These are phyloP conservation scores for Busseola fusca DNA, from an alignment of 2,888 invertebrate species.

Conservation along the genomic window DNA sequence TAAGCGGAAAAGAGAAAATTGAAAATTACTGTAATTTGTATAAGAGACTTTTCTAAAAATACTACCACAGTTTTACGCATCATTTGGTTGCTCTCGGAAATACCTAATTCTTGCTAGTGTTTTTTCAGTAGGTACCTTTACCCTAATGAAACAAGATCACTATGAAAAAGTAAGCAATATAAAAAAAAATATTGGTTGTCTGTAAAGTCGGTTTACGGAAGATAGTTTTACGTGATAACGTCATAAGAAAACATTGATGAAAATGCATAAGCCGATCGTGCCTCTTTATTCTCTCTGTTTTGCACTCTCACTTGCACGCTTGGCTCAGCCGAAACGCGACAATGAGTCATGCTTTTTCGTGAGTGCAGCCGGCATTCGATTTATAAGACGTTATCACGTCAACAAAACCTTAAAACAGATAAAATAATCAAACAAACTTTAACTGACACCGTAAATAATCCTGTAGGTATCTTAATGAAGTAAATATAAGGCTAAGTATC, in stretches of 20 bases:
- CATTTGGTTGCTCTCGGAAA: neutral
- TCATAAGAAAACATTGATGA: too few species aligned
- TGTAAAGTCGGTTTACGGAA: too few species aligned
- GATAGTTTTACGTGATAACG: too few species aligned
- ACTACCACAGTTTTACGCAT: neutral
- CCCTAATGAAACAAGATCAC: neutral
- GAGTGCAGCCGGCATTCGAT: too few species aligned
- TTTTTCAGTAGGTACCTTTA: neutral
- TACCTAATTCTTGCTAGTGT: neutral
- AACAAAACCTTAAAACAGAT: constrained; percentile 8
- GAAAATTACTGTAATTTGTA: neutral
- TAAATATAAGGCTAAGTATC: constrained; percentile 22
- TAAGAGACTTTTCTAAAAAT: neutral
- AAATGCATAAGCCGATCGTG: too few species aligned
- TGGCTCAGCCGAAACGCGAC: too few species aligned
- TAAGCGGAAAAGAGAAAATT: neutral
- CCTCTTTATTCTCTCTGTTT: too few species aligned
- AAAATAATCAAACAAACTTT: constrained; percentile 8
- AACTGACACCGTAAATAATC: constrained; percentile 23
- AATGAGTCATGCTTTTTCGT: too few species aligned
- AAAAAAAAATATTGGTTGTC: too few species aligned
- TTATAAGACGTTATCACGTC: too few species aligned
- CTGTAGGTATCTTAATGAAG: constrained; percentile 7
- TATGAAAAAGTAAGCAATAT: too few species aligned
- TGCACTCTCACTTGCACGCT: too few species aligned